Evolutionary conservation across 2,113 vertebrate species (phyloP), one percentile per base, ranked within the genome.

Genomic region (Bathybates hornii): DNA sequence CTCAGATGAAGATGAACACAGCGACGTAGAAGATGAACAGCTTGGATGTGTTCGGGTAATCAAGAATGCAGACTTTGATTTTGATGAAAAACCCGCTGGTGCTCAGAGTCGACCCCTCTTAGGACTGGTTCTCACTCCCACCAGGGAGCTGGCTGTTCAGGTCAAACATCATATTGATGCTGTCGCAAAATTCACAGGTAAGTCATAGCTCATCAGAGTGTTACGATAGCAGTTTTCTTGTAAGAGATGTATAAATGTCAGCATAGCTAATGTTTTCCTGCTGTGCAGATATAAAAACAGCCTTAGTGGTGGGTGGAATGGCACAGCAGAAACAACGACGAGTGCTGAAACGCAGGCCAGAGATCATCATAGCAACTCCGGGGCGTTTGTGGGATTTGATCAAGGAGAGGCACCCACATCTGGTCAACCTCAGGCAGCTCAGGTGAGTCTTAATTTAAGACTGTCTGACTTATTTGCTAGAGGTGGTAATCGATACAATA

Each of bases 91-190:
- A 5, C 1, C 73, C 6, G 9, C 83, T 38, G 82, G 24, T 1
- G 14, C 54, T 43, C 86, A 84, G 24, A 94, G 85, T 84, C 96
- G 63, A 4, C 98, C 98, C 83, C 96, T 99, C 68, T 97, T 99
- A 10, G 99, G 98, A 2, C 96, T 99, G 56, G 96, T 99, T 80
- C 97, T 99, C 85, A 97, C 98, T 29, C 99, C 99, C 38, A 99
- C 98, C 36, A 97, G 98, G 92, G 98, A 99, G 95, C 96, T 99
- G 81, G 99, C 99, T 6, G 96, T 99, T 52, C 98, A 99, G 95
- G 98, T 99, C 85, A 99, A 98, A 63, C 97, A 99, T 82, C 98
- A 99, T 81, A 97, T 99, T 48, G 99, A 99, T 84, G 98, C 98
- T 16, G 96, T 97, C 6, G 96, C 98, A 12, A 97, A 93, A 92